Conservation (phyloP, 2,888 invertebrate species). For the Philereme vetulata region DNA sequence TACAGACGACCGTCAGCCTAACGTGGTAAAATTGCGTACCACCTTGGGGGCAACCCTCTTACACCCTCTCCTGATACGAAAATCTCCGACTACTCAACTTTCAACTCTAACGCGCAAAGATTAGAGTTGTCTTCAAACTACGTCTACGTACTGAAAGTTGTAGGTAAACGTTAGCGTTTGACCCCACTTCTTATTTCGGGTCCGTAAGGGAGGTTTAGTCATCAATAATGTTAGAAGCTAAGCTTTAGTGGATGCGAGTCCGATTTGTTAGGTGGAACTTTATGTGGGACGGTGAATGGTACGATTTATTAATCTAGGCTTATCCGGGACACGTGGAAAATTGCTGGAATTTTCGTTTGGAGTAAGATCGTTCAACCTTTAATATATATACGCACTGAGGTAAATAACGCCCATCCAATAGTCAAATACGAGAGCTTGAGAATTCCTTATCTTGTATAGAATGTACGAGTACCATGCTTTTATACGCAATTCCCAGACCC, state of each 20-base stretch:
- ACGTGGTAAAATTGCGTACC: constrained; percentile 81
- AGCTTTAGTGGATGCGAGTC: constrained; percentile 65
- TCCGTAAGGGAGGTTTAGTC: constrained; percentile 69
- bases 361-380: neutral
- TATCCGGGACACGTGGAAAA: neutral
- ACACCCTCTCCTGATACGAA: constrained; percentile 49
- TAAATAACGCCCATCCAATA: too few relatives aligned
- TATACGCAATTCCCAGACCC: too few relatives aligned
- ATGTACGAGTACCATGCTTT: too few relatives aligned
- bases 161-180: constrained; percentile 72
- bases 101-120: constrained; percentile 10
- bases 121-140: constrained; percentile 19
- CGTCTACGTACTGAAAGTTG: constrained; percentile 34
- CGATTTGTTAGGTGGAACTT: constrained; percentile 47
- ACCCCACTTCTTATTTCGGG: constrained; percentile 80
- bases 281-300: constrained; percentile 38
- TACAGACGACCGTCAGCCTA: constrained; percentile 83
- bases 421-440: too few relatives aligned
- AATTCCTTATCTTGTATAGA: too few relatives aligned
- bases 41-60: constrained; percentile 76
- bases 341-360: neutral
- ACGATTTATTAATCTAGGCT: constrained; percentile 12
- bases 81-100: constrained; percentile 4
- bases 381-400: neutral
- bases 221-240: constrained; percentile 81